Evolutionary conservation across 2,888 invertebrate genomes (phyloP).

Genomic region (Ormyrus thymus): DNA sequence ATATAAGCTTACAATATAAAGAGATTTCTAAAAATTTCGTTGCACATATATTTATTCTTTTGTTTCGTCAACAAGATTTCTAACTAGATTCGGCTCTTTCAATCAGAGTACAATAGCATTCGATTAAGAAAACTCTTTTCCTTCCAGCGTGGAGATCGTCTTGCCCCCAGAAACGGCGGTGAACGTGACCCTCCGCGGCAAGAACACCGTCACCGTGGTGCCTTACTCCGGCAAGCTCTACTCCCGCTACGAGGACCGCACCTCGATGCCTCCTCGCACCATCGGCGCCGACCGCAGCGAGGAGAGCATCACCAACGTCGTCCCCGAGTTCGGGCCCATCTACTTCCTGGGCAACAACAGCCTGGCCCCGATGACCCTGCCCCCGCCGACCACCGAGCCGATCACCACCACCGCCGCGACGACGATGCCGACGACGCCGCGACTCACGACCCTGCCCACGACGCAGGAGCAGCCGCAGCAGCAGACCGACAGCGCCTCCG

Average conservation of each 20-base stretch:
- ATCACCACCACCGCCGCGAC: constrained; percentile 75
- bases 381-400: constrained; percentile 77
- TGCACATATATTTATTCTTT: no score
- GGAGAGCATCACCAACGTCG: constrained; percentile 81
- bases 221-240: constrained; percentile 85
- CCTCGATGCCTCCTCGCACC: constrained; percentile 76
- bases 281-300: constrained; percentile 82
- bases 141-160: constrained; percentile 78
- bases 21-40: no score
- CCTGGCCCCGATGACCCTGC: constrained; percentile 86
- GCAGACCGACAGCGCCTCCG: constrained; percentile 55
- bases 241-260: constrained; percentile 82
- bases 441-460: constrained; percentile 68
- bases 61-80: no score
- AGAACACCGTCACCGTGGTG: constrained; percentile 84
- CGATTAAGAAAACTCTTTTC: no score
- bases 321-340: constrained; percentile 84
- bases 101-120: no score
- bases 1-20: no score
- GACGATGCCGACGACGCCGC: constrained; percentile 73
- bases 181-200: constrained; percentile 86
- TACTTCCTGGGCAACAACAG: constrained; percentile 86
- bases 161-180: constrained; percentile 87
- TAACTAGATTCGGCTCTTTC: no score
- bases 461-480: constrained; percentile 47